Conservation (phyloP, 1,140 invertebrate species). For the Brachionus angularis region DNA sequence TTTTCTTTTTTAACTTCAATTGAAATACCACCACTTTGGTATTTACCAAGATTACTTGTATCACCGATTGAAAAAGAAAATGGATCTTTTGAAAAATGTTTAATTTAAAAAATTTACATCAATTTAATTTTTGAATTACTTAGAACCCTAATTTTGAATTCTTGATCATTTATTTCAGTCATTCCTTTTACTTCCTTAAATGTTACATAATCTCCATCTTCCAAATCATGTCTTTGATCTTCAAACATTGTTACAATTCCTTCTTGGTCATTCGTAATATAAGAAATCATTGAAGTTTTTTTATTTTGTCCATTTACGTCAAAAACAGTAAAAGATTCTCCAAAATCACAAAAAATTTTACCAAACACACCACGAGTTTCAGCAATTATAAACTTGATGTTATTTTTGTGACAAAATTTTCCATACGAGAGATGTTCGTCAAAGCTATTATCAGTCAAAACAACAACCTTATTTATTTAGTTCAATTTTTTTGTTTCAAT, state of each 20-base stretch:
- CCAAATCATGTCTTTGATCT: slow-evolving; percentile 62
- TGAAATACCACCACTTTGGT: slow-evolving; percentile 76
- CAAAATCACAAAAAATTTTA: slow-evolving; percentile 90
- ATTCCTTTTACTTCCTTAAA: slow-evolving; percentile 91
- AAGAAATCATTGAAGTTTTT: slow-evolving; percentile 62
- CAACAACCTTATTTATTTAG: slow-evolving; percentile 68
- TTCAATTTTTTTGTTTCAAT: not conserved
- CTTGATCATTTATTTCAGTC: slow-evolving; percentile 82
- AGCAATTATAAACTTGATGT: slow-evolving; percentile 81
- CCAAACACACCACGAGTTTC: slow-evolving; percentile 86
- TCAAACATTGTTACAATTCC: slow-evolving; percentile 63
- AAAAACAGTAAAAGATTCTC: slow-evolving; percentile 75
- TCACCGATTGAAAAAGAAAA: slow-evolving; percentile 96
- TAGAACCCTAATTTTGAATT: slow-evolving; percentile 74
- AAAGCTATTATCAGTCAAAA: slow-evolving; percentile 74
- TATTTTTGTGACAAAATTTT: slow-evolving; percentile 72
- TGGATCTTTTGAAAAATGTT: slow-evolving; percentile 66
- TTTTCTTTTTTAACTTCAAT: slow-evolving; percentile 95
- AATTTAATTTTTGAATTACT: slow-evolving; percentile 3
- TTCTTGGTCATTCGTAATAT: slow-evolving; percentile 72
- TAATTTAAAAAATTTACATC: not conserved
- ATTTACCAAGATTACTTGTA: slow-evolving; percentile 65
- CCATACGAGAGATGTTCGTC: slow-evolving; percentile 74
- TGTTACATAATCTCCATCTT: slow-evolving; percentile 89
- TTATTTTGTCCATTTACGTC: slow-evolving; percentile 85